Base-by-base conservation (phyloP, 1,140 invertebrate genomes). In the Aphelinus atriplicis region DNA sequence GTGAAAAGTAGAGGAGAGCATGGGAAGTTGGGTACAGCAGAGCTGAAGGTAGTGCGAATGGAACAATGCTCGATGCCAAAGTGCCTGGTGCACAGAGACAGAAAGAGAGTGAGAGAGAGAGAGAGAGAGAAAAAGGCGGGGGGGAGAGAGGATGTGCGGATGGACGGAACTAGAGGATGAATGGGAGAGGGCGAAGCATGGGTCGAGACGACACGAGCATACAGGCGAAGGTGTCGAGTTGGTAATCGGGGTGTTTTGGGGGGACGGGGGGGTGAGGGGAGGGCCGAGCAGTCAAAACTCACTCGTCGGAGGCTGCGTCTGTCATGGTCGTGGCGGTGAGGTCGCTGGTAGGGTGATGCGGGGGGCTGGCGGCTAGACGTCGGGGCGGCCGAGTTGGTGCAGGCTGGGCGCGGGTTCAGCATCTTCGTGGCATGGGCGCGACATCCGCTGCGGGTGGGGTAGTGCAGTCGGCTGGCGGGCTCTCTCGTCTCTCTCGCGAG, bases 361-460 rank as follows among this genome's bases (percentile, higher is more conserved):
- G 26, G 26, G 26, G 81, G 81, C 82, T 87, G 77, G 82, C 83
- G 77, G 81, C 84, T 79, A 81, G 81, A 79, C 84, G 82, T 79
- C 82, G 79, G 80, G 84, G 83, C 78, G 82, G 80, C 83, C 85
- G 87, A 88, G 83, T 87, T 84, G 80, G 85, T 83, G 79, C 81
- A 85, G 84, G 85, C 85, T 84, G 81, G 84, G 84, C 79, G 86
- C 80, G 26, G 26, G 26, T 84, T 85, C 85, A 87, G 81, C 87
- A 89, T 89, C 88, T 87, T 89, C 80, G 83, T 86, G 79, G 83
- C 84, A 85, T 87, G 84, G 86, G 86, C 84, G 85, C 87, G 83
- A 86, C 87, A 89, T 88, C 84, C 85, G 83, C 79, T 71, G 57
- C 71, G 71, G 69, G 75, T 75, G 62, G 72, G 76, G 69, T 71